Evolutionary conservation across 2,888 invertebrate genomes (phyloP), one percentile per base, ranked within the genome.

Genomic region (Brachyopa scutellaris): DNA sequence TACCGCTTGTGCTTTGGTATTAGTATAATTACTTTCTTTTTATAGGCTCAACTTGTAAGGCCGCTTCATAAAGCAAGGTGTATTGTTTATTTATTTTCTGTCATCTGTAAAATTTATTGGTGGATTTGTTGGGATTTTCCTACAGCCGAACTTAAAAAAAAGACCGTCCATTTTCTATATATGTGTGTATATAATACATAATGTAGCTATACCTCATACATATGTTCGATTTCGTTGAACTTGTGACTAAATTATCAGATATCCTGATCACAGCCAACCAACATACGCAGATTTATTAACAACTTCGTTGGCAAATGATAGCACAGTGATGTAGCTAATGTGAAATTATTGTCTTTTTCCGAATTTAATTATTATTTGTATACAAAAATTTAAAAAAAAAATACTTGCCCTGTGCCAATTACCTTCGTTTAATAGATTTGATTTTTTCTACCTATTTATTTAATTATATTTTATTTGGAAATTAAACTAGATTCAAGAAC

Each of bases 91-190:
- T 31, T 26, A n/a, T 31, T 64, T 57, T 9, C 31, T 53, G 29
- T 45, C 53, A 33, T 21, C 19, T 29, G 13, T 11, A 47, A 38
- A 49, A 45, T 36, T 36, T 23, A 15, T 29, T 61, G 69, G 69
- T 45, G 36, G 36, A 78, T 19, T 78, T 78, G 78, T 78, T 78
- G 78, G 78, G 78, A 78, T 78, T 78, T 78, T 78, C 55, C 55
- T 23, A 45, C 36, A 42, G 5, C 13, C 38, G 8, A 21, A 15
- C n/a, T 15, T 8, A 6, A 59, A 29, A n/a, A n/a, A n/a, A n/a
- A n/a, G n/a, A n/a, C n/a, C n/a, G n/a, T n/a, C n/a, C n/a, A n/a
- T n/a, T n/a, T n/a, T n/a, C n/a, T n/a, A n/a, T n/a, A n/a, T n/a
- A n/a, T n/a, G n/a, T n/a, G n/a, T n/a, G n/a, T n/a, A n/a, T n/a